Evolutionary conservation across 1,140 invertebrate genomes (phyloP).

Genomic region (Scaptomyza pallida): DNA sequence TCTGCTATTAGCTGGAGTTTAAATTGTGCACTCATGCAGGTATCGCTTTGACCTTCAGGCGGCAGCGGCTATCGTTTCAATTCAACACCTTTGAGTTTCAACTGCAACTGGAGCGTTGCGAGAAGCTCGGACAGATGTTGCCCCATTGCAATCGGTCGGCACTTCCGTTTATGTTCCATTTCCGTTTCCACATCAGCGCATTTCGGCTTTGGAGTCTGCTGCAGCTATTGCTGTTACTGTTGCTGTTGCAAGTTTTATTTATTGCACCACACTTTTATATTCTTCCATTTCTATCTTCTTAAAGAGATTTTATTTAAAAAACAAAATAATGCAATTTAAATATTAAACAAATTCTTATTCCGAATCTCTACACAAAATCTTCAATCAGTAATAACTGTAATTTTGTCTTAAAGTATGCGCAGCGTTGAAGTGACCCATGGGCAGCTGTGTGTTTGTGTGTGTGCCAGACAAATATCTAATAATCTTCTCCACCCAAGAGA

Average conservation of each 20-base stretch:
- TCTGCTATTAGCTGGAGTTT: not conserved
- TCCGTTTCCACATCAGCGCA: constrained; percentile 65
- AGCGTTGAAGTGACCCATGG: not conserved
- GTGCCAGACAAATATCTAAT: constrained; percentile 7
- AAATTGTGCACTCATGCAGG: constrained; percentile 30
- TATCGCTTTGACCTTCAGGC: constrained; percentile 39
- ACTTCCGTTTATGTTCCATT: constrained; percentile 73
- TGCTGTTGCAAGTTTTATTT: constrained; percentile 61
- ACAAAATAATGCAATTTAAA: not conserved
- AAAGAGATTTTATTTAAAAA: not conserved
- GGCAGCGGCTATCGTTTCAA: constrained; percentile 34
- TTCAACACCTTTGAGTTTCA: constrained; percentile 26
- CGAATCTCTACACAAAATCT: not conserved
- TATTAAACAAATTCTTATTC: not conserved
- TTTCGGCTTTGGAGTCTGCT: not conserved
- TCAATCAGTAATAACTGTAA: not conserved
- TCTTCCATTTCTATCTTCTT: not conserved
- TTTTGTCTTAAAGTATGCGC: too few species aligned
- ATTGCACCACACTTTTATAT: constrained; percentile 48
- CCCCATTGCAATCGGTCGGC: constrained; percentile 20
- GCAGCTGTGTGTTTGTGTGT: constrained; percentile 1
- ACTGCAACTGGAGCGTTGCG: not conserved
- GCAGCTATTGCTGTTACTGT: constrained; percentile 27
- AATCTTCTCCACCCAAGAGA: not conserved
- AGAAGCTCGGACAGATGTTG: constrained; percentile 36